These are phyloP conservation scores for Hestina assimilis DNA, from an alignment of 1,140 invertebrate species.

Conservation along the genomic window DNA sequence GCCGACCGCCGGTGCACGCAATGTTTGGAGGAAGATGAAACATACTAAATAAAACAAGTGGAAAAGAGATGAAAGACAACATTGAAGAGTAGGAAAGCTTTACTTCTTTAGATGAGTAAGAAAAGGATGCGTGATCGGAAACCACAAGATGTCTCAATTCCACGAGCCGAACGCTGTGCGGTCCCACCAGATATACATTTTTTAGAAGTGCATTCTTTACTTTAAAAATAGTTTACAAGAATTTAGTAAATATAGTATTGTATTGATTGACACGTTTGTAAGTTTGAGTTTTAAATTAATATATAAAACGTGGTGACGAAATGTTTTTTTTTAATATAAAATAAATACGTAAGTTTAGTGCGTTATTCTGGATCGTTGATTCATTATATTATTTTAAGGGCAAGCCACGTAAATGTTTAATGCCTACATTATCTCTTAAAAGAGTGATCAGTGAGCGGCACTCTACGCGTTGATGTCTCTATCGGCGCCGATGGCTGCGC, in stretches of 20 bases:
- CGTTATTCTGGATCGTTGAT: too few relatives aligned
- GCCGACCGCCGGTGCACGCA: conserved; percentile 60
- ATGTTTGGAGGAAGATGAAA: conserved; percentile 74
- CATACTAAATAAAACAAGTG: conserved; percentile 56
- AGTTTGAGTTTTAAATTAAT: not conserved
- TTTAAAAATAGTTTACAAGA: conserved; percentile 39
- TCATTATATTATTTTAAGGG: not conserved
- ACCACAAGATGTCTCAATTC: conserved; percentile 79
- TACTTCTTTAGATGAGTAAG: conserved; percentile 35
- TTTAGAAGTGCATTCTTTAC: conserved; percentile 63
- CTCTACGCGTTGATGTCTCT: conserved; percentile 62
- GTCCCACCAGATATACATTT: conserved; percentile 68
- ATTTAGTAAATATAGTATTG: conserved; percentile 10
- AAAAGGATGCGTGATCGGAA: conserved; percentile 71
- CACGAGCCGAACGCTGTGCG: conserved; percentile 70
- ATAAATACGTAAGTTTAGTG: too few relatives aligned
- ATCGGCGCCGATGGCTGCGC: conserved; percentile 64
- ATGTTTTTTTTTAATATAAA: too few relatives aligned
- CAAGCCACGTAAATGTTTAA: not conserved
- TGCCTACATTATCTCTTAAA: conserved; percentile 1
- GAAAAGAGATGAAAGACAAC: conserved; percentile 61
- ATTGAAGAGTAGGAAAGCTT: conserved; percentile 63
- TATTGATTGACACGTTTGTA: not conserved
- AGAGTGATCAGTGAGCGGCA: conserved; percentile 13
- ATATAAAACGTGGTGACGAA: too few relatives aligned